Conservation (phyloP, 2,113 vertebrate genomes). For the Scalopus aquaticus region DNA sequence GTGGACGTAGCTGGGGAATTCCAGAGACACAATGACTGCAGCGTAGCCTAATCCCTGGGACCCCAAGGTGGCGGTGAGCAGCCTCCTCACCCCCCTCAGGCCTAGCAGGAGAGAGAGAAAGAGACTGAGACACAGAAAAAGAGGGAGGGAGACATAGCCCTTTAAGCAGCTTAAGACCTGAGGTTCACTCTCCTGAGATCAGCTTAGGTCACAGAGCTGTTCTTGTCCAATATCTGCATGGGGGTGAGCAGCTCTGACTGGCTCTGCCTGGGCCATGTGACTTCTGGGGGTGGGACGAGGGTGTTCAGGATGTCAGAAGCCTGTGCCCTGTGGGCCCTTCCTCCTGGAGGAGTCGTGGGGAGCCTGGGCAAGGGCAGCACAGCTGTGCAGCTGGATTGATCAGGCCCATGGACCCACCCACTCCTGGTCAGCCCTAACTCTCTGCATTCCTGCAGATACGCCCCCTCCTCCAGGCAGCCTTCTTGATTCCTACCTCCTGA, state of each 20-base stretch:
- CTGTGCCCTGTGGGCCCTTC: neutral
- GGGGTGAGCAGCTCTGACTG: neutral
- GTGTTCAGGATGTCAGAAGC: fast-evolving
- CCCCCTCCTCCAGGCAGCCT: neutral
- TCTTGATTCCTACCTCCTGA: neutral
- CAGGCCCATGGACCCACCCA: neutral
- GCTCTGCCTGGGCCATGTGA: neutral
- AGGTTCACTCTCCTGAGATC: neutral
- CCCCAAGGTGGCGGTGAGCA: neutral
- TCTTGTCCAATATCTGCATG: no score
- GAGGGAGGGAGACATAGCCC: neutral
- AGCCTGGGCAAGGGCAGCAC: neutral
- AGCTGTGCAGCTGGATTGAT: no score
- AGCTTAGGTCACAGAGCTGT: neutral
- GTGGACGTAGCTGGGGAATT: neutral
- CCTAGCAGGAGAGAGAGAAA: neutral
- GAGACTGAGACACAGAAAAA: no score
- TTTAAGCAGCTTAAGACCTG: neutral
- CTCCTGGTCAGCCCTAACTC: neutral
- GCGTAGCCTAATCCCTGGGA: neutral
- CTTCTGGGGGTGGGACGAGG: no score
- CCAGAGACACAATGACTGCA: neutral
- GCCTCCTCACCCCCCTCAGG: neutral
- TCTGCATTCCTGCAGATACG: no score
- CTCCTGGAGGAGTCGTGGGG: neutral